Evolutionary conservation across 2,888 invertebrate species (phyloP).

Genomic region (Melanophora roralis): DNA sequence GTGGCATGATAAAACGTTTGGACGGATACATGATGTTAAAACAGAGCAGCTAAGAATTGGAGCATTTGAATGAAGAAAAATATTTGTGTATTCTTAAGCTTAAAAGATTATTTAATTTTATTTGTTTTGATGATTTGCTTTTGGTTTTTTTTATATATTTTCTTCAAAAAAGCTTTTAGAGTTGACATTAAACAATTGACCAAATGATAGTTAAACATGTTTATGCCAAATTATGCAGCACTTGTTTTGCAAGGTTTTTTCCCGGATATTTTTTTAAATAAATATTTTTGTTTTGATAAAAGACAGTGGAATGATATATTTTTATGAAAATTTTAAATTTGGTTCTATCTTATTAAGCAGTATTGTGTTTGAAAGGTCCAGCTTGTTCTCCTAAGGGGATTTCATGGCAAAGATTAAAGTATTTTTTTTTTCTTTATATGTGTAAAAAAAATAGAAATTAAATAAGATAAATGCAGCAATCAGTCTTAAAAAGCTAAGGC

Average conservation of each 20-base stretch:
- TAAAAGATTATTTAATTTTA: constrained; percentile 37
- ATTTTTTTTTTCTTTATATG: too few relatives aligned
- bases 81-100: constrained; percentile 45
- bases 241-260: constrained; percentile 49
- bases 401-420: too few relatives aligned
- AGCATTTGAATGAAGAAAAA: constrained; percentile 44
- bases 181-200: constrained; percentile 61
- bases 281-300: background rate
- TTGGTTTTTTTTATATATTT: background rate
- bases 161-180: constrained; percentile 31
- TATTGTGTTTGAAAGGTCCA: too few relatives aligned
- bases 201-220: constrained; percentile 61
- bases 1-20: background rate
- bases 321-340: background rate
- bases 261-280: background rate
- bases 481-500: too few relatives aligned
- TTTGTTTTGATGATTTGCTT: background rate
- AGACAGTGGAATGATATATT: constrained; percentile 27
- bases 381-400: too few relatives aligned
- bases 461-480: too few relatives aligned
- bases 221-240: constrained; percentile 65
- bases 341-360: too few relatives aligned
- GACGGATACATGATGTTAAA: constrained; percentile 36
- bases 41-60: constrained; percentile 46
- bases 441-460: too few relatives aligned